Conservation (phyloP, 2,797 vertebrate genomes). For the Dicrostonyx torquatus region DNA sequence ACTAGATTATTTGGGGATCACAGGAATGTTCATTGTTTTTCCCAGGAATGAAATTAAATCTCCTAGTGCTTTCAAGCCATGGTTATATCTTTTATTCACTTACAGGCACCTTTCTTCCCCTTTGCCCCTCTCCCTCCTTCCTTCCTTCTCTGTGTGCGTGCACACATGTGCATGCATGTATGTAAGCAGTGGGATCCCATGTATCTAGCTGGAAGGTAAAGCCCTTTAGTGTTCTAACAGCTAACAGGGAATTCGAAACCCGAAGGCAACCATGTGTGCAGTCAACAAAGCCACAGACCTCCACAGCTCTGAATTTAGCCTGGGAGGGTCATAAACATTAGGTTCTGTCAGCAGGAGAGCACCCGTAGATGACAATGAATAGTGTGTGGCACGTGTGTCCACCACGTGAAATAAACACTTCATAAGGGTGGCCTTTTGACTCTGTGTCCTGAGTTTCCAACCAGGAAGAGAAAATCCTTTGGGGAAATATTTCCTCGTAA, state of each 20-base stretch:
- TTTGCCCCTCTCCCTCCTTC: rapidly evolving
- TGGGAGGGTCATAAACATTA: too few species aligned
- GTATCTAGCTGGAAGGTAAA: background rate
- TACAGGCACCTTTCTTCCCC: background rate
- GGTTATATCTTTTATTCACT: background rate
- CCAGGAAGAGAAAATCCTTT: background rate
- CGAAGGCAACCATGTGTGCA: rapidly evolving
- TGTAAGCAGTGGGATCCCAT: background rate
- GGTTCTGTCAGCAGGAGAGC: background rate
- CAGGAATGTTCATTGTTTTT: background rate
- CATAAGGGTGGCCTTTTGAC: background rate
- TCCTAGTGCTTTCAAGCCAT: background rate
- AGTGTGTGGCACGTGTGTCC: rapidly evolving
- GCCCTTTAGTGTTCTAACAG: background rate
- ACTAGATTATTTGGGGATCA: background rate
- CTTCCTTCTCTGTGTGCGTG: background rate
- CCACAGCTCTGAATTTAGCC: background rate
- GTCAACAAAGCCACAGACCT: rapidly evolving
- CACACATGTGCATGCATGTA: background rate
- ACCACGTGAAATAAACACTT: rapidly evolving
- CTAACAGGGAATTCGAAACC: background rate
- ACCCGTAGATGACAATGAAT: rapidly evolving
- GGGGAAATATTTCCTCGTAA: background rate
- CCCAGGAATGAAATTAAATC: background rate
- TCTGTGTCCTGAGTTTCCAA: background rate